These are phyloP conservation scores for Salvelinus sp. DNA, from an alignment of 2,113 vertebrate genomes.

Conservation along the genomic window DNA sequence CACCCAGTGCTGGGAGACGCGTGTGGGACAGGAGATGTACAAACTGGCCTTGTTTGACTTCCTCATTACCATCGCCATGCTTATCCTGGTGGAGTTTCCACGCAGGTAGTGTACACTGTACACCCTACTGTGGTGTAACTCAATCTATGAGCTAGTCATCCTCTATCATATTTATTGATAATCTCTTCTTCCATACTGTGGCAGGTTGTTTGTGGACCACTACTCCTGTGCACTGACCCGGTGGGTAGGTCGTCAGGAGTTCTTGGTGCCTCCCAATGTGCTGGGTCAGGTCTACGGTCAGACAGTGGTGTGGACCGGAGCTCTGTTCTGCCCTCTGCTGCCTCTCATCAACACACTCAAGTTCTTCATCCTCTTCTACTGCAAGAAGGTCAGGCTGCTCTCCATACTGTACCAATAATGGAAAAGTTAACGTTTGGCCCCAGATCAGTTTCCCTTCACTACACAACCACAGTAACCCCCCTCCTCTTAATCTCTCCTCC, in stretches of 20 bases:
- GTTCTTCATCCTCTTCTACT: constrained; percentile 82
- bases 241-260: constrained; percentile 79
- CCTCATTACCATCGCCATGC: constrained; percentile 73
- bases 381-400: constrained; percentile 78
- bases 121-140: too few species aligned
- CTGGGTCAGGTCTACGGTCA: constrained; percentile 84
- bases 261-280: constrained; percentile 80
- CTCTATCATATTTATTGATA: neutral
- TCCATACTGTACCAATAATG: neutral
- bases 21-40: constrained; percentile 90
- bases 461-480: neutral
- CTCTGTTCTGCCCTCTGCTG: constrained; percentile 85
- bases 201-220: constrained; percentile 79
- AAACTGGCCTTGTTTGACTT: constrained; percentile 85
- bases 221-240: constrained; percentile 71
- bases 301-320: constrained; percentile 86
- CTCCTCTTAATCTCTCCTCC: neutral
- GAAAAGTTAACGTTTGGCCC: neutral
- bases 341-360: constrained; percentile 83
- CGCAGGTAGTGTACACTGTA: constrained; percentile 71
- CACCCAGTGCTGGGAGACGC: constrained; percentile 88
- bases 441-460: neutral
- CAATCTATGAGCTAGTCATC: too few species aligned
- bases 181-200: neutral
- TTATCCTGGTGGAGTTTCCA: constrained; percentile 81